phyloP scores from a whole-genome alignment of 1,140 invertebrate species.

The Leptoteleia sp. region DNA sequence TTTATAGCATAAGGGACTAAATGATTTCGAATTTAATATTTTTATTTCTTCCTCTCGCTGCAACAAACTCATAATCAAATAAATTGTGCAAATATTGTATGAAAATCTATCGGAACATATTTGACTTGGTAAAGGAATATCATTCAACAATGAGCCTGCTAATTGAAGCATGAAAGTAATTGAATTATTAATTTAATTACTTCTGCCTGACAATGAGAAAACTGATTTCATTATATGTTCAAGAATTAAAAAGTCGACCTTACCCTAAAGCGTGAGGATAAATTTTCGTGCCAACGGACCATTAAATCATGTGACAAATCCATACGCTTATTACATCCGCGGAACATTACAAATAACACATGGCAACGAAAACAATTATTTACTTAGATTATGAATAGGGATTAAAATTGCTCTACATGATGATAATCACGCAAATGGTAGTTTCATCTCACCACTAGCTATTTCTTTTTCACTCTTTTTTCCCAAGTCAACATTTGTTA shows the following conservation, averaged over 20 bases:
- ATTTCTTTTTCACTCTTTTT: too few species aligned
- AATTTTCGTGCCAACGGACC: background rate
- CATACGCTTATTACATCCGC: too few species aligned
- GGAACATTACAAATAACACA: too few species aligned
- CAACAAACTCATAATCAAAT: conserved; percentile 49
- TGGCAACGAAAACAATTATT: too few species aligned
- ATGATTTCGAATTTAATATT: conserved; percentile 46
- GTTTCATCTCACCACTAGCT: too few species aligned
- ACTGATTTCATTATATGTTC: conserved; percentile 5
- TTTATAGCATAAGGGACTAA: conserved; percentile 43
- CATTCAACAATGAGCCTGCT: conserved; percentile 32
- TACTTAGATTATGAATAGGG: too few species aligned
- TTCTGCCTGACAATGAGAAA: conserved; percentile 25
- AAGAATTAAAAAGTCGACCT: background rate
- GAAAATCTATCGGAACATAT: conserved; percentile 34
- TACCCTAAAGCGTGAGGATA: background rate
- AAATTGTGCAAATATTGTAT: conserved; percentile 46
- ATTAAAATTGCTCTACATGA: too few species aligned
- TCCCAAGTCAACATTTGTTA: too few species aligned
- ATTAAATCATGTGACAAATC: background rate
- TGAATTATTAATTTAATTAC: conserved; percentile 46
- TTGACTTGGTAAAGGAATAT: conserved; percentile 47
- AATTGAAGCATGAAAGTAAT: conserved; percentile 47
- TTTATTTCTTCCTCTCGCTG: conserved; percentile 36
- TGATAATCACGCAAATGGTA: too few species aligned